Evolutionary conservation across 1,140 invertebrate genomes (phyloP).

Genomic region (Argopecten irradians): DNA sequence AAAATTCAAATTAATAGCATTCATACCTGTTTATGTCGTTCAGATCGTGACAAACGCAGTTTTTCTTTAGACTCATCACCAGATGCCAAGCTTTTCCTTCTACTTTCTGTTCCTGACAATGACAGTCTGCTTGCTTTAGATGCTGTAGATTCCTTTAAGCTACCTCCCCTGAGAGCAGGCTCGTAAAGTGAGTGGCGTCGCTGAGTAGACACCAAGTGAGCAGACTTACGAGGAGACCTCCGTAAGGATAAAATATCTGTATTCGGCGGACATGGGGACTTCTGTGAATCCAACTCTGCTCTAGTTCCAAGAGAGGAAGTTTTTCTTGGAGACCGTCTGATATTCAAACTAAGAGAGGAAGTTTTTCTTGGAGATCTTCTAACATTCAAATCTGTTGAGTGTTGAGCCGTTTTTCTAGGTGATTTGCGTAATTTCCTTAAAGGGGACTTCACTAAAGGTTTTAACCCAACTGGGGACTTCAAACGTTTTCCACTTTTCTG

Average conservation of each 20-base stretch:
- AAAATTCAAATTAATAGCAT: neutral
- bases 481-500: neutral
- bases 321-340: conserved; percentile 27
- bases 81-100: neutral
- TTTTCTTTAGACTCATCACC: neutral
- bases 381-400: neutral
- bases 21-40: conserved; percentile 57
- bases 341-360: neutral
- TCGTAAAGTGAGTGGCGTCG: conserved; percentile 1
- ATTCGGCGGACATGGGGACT: neutral
- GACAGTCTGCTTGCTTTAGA: neutral
- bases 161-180: neutral
- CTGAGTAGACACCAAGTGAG: neutral
- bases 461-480: neutral
- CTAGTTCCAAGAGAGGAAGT: conserved; percentile 5
- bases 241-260: neutral
- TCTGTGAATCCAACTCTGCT: neutral
- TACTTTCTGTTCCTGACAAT: conserved; percentile 21
- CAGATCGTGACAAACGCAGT: conserved; percentile 46
- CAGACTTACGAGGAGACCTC: neutral
- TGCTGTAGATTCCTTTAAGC: neutral
- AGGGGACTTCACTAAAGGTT: neutral
- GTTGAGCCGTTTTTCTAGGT: conserved; percentile 37
- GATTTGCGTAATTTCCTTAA: conserved; percentile 28
- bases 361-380: conserved; percentile 27